Evolutionary conservation across 2,797 vertebrate genomes (phyloP).

Genomic region (Poeciliopsis gracilis): DNA sequence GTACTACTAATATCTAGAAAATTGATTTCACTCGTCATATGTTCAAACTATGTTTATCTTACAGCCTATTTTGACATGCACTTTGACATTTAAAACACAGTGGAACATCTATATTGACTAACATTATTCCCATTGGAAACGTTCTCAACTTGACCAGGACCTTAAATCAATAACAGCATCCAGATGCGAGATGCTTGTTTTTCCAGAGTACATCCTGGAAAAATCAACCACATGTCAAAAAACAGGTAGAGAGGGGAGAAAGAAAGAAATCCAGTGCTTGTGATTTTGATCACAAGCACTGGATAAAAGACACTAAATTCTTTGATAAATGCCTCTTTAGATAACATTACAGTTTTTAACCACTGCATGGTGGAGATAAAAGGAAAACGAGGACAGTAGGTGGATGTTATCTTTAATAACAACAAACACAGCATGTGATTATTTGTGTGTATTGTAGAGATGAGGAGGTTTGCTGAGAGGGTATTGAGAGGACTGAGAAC

Average conservation of each 20-base stretch:
- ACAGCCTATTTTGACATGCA: constrained; percentile 1
- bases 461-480: neutral
- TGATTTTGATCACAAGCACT: too few species aligned
- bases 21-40: neutral
- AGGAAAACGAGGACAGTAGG: neutral
- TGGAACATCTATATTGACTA: constrained; percentile 3
- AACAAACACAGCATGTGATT: neutral
- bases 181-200: constrained; percentile 6
- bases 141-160: constrained; percentile 1
- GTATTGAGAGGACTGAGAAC: neutral
- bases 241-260: neutral
- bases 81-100: neutral
- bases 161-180: constrained; percentile 12
- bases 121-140: constrained; percentile 15
- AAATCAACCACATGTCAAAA: constrained; percentile 3
- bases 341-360: neutral
- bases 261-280: too few species aligned
- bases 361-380: neutral
- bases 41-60: neutral
- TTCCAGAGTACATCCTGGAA: neutral
- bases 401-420: neutral
- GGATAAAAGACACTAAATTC: neutral
- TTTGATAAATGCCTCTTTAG: neutral
- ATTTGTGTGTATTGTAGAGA: neutral
- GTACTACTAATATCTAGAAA: neutral